Base-by-base conservation (phyloP, 2,888 invertebrate genomes). In the Rhimphoctona megacephalus region DNA sequence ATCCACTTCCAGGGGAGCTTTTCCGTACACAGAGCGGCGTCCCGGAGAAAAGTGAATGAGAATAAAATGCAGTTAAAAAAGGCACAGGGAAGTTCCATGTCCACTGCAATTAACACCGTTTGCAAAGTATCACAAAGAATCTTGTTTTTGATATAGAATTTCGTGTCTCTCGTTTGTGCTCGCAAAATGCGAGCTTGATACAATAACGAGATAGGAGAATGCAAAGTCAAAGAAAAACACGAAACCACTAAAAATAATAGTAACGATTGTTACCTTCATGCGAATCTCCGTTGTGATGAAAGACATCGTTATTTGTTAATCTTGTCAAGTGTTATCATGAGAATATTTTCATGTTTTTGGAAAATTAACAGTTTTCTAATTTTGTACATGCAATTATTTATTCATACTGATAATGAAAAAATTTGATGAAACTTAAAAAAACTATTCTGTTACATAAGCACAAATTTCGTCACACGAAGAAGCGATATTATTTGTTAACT, bases 91-190 rank as follows among this genome's bases (percentile, higher is more conserved):
- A 49, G 17, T 66, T 49, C 46, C 57, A 36, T 82, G 76, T 49
- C 33, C 69, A 61, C 69, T 70, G 83, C 83, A 78, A 78, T 83
- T 72, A 78, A 83, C 76, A 25, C 43, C 57, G 67, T 74, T 46
- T 39, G 76, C 46, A 69, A 57, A 30, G 52, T 69, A 73, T 64
- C 54, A 83, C 82, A 77, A 83, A 83, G 77, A 70, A 76, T 67
- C 54, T 77, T 61, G 14, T 52, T 33, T 77, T 83, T 69, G 25
- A 83, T 67, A 49, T 70, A 30, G 36, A 69, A 61, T 69, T 77
- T 70, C 70, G 30, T 70, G 43, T 49, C 64, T 14, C 22, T 64
- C 36, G 64, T 74, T n/a, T 33, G 36, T 39, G 49, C 61, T 61
- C 46, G 57, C 76, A 33, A 17, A 25, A 57, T 46, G 76, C n/a